Base-by-base conservation (phyloP, 2,113 vertebrate species). In the Turnix velox region DNA sequence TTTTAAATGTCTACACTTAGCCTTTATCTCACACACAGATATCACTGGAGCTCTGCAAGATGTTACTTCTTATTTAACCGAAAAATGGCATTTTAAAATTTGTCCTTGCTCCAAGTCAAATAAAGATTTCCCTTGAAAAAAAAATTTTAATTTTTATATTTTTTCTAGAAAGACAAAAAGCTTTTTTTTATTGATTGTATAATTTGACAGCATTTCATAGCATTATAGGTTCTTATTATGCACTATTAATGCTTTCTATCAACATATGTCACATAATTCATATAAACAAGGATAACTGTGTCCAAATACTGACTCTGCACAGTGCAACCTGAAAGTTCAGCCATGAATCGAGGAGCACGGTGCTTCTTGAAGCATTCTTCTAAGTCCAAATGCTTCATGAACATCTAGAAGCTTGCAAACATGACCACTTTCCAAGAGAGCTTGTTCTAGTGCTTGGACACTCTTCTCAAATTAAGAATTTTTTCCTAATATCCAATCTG, bases 1-100 rank as follows among this genome's bases (percentile, higher is more conserved):
- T 54, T 94, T 90, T 14, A 95, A 95, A 96, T 69, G 46, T 67
- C 92, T 92, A 49, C 82, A 46, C 63, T 84, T 90, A 77, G 55
- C 52, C 69, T 91, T 90, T 80, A 84, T 76, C 77, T 76, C 71
- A 79, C 59, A 85, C 45, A 76, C 24, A 95, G 62, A 57, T 65
- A 86, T 65, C 54, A 84, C 45, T 76, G 62, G 62, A 79, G 43
- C 71, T 90, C 37, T 88, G 58, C 74, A 93, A 96, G 79, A 92
- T 88, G 67, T 48, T 84, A 93, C 42, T 67, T 82, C 84, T 68
- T 90, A 90, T 76, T 94, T 92, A 86, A 86, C 31, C 55, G 40
- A 88, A 94, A 92, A 83, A 24, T 85, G 15, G 25, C 40, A 73
- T 83, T 90, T 90, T 28, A 72, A 79, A 90, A 73, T 76, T 73